phyloP scores from a whole-genome alignment of 2,797 vertebrate species.

The Melanotaenia trifasciata region DNA sequence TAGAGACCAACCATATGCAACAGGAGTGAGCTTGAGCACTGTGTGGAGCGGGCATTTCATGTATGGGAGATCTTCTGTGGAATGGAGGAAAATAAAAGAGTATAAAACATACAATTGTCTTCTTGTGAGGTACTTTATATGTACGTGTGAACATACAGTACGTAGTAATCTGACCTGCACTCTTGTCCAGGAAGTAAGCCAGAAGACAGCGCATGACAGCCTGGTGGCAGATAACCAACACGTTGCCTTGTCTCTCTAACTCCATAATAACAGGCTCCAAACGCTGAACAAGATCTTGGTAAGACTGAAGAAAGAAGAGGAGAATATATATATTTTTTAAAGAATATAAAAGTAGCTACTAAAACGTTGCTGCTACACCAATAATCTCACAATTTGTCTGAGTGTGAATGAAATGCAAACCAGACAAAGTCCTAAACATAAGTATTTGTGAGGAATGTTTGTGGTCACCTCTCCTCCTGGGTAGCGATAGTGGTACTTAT shows the following conservation, averaged over 20 bases:
- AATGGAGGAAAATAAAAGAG: slow-evolving; percentile 5
- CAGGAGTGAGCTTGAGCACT: slow-evolving; percentile 93
- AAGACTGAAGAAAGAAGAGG: slow-evolving; percentile 84
- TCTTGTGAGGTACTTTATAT: background rate
- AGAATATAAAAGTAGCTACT: no score
- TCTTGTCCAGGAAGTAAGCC: slow-evolving; percentile 97
- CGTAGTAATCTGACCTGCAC: slow-evolving; percentile 85
- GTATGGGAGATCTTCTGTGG: slow-evolving; percentile 93
- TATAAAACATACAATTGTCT: background rate
- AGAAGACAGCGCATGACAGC: slow-evolving; percentile 97
- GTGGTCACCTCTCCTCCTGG: slow-evolving; percentile 93
- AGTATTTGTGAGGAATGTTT: background rate
- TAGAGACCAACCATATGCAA: slow-evolving; percentile 90
- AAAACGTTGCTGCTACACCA: background rate
- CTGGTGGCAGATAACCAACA: slow-evolving; percentile 95
- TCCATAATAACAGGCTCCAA: slow-evolving; percentile 98
- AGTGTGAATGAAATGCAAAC: background rate
- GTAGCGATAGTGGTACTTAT: slow-evolving; percentile 98
- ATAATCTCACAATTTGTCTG: background rate
- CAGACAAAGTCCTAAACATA: background rate
- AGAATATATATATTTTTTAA: slow-evolving; percentile 15
- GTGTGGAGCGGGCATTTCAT: slow-evolving; percentile 95
- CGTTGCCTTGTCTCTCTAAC: slow-evolving; percentile 93
- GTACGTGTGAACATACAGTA: background rate
- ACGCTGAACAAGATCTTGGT: slow-evolving; percentile 96